Evolutionary conservation across 2,797 vertebrate genomes (phyloP), one percentile per base, ranked within the genome.

Genomic region (Gobio occitaniae): DNA sequence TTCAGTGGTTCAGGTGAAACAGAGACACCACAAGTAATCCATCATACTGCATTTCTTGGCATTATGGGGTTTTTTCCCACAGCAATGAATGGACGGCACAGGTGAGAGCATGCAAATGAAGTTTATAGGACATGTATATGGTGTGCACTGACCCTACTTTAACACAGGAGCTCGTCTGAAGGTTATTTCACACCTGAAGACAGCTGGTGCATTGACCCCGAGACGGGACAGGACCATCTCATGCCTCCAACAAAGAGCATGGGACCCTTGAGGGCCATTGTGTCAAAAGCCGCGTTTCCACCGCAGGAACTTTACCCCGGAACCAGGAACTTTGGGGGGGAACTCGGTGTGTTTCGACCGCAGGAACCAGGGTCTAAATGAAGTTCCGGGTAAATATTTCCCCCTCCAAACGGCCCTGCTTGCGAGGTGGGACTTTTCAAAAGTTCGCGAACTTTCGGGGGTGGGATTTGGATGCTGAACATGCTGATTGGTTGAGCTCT

Each of bases 31-130:
- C 76, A 78, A 38, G 36, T 61, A 61, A 25, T 78, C 36, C 21
- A 44, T 78, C 54, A 44, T 10, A n/a, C 54, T 41, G 54, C 72
- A 38, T 56, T 21, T 56, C 32, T 56, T 78, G 15, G 29, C 63
- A 32, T 32, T 8, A 65, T 29, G 32, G 2, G 25, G 13, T 25
- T 44, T 59, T 61, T 59, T 17, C 13, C 8, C 75, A 11, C 19
- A 21, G 50, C 32, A 15, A 19, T 76, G 74, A 15, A 56, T 76
- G 74, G 74, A 56, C 32, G 3, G 75, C 76, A 29, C 76, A 78
- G 76, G 76, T 61, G 76, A 61, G 56, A 77, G 54, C 54, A 25
- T 77, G 54, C 54, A 25, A n/a, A 68, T 59, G 36, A 61, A 77
- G 76, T 61, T 69, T 68, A 16, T 17, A 25, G 21, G 63, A 36